These are phyloP conservation scores for Eptatretus burgeri DNA, from an alignment of 2,113 vertebrate genomes.

Conservation along the genomic window DNA sequence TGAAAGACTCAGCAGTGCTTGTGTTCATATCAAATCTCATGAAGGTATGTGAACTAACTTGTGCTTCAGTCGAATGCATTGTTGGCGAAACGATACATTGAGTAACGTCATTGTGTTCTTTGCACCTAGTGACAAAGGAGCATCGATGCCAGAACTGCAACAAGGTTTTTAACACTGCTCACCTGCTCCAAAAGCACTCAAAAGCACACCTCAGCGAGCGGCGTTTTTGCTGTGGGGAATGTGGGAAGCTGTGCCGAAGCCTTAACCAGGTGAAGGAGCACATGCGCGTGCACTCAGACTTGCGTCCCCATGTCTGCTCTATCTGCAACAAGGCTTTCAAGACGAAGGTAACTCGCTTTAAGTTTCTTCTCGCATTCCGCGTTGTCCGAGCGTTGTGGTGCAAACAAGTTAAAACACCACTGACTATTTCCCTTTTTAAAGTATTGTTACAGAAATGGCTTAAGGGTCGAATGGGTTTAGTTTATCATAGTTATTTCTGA, in stretches of 20 bases:
- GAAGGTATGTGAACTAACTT: too few relatives aligned
- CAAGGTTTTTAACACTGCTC: conserved; percentile 72
- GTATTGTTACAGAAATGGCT: too few relatives aligned
- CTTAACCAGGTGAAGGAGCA: conserved; percentile 76
- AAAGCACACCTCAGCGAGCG: conserved; percentile 54
- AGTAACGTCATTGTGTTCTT: background rate
- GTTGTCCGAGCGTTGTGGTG: too few relatives aligned
- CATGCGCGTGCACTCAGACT: conserved; percentile 63
- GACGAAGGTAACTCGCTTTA: conserved; percentile 36
- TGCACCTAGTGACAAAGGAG: conserved; percentile 32
- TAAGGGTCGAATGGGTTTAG: too few relatives aligned
- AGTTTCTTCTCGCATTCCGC: too few relatives aligned
- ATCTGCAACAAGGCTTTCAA: conserved; percentile 78
- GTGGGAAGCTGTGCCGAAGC: conserved; percentile 83
- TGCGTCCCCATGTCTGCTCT: conserved; percentile 46
- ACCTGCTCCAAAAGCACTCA: conserved; percentile 76
- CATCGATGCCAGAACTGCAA: conserved; percentile 50
- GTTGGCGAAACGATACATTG: background rate
- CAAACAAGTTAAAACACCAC: too few relatives aligned
- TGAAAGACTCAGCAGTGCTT: too few relatives aligned
- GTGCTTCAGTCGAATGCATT: too few relatives aligned
- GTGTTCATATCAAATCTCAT: too few relatives aligned
- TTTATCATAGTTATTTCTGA: too few relatives aligned
- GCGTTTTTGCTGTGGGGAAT: conserved; percentile 77
- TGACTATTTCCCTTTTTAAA: too few relatives aligned